Percentiles rank a stretch among this genome's conserved stretches.
Conservation (phyloP, 2,113 vertebrate genomes). For the Phylloscopus trochilus region DNA sequence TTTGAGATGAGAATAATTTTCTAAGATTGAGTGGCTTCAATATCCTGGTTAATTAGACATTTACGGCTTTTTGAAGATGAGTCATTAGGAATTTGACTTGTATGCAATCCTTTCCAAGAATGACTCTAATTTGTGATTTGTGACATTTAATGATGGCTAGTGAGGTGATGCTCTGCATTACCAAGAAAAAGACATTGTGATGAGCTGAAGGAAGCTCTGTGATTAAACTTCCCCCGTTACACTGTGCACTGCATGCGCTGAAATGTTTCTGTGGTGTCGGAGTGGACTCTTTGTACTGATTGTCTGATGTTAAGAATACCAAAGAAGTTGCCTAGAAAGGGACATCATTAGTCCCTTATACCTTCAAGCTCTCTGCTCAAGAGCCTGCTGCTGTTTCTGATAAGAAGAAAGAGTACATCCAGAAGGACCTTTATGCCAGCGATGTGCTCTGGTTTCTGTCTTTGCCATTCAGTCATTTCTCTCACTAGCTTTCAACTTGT, state of each 20-base stretch:
- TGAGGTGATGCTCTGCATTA: neutral
- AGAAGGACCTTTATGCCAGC: neutral
- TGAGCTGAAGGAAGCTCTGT: neutral
- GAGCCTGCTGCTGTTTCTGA: neutral
- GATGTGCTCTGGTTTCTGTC: neutral
- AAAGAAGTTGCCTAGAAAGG: neutral
- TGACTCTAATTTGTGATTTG: neutral
- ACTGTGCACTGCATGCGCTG: neutral
- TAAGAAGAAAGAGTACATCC: neutral
- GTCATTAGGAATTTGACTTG: conserved; percentile 27
- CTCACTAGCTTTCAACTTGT: neutral
- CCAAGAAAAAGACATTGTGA: neutral
- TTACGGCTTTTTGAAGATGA: neutral
- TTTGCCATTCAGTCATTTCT: neutral
- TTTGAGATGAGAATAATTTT: neutral
- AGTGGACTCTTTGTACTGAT: neutral
- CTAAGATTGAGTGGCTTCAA: neutral
- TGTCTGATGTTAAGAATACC: neutral
- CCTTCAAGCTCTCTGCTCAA: neutral
- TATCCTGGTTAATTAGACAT: neutral
- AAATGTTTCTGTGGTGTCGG: neutral
- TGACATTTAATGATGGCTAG: neutral
- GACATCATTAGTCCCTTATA: neutral
- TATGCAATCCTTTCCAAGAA: neutral
- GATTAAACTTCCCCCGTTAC: neutral